Evolutionary conservation across 2,888 invertebrate genomes (phyloP).

Genomic region (Erebia aethiops): DNA sequence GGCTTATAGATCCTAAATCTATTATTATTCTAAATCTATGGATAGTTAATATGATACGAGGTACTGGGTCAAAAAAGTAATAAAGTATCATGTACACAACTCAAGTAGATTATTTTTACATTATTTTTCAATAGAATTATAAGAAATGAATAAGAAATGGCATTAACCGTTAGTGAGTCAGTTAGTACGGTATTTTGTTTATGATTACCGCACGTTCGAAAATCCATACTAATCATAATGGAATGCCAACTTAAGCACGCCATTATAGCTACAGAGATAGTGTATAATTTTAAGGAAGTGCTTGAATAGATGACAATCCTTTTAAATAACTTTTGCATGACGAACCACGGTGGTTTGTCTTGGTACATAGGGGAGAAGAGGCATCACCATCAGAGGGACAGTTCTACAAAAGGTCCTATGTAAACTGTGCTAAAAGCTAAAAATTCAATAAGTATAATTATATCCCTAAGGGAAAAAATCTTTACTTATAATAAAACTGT

Average conservation of each 20-base stretch:
- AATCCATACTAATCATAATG: constrained; percentile 11
- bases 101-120: neutral
- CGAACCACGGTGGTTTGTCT: neutral
- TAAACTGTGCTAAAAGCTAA: too few species aligned
- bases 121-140: constrained; percentile 1
- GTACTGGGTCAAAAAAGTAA: too few species aligned
- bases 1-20: too few species aligned
- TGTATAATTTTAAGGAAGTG: neutral
- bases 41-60: too few species aligned
- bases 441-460: too few species aligned
- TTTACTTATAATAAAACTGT: too few species aligned
- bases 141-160: neutral
- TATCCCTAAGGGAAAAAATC: too few species aligned
- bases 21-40: too few species aligned
- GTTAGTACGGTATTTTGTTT: constrained; percentile 17
- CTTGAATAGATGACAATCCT: neutral
- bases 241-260: constrained; percentile 4
- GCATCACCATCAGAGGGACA: too few species aligned
- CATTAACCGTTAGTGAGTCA: constrained; percentile 15
- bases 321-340: neutral
- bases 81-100: neutral
- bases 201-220: constrained; percentile 19
- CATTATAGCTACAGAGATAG: neutral
- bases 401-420: too few species aligned
- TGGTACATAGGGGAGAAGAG: too few species aligned